phyloP scores from a whole-genome alignment of 2,888 invertebrate species.

The Drosophila demipolita region DNA sequence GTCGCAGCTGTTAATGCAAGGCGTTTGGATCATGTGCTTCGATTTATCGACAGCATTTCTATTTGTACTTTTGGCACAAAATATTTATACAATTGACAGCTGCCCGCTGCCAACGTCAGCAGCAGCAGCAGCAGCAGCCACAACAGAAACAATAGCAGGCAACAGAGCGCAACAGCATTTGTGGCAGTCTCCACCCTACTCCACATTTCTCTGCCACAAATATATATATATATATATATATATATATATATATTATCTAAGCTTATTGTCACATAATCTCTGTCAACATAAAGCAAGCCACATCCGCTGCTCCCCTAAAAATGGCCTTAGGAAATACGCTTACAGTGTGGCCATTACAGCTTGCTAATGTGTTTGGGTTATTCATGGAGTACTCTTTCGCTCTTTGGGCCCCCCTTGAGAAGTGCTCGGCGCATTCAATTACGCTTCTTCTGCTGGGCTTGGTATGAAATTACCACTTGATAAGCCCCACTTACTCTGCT shows the following conservation, averaged over 20 bases:
- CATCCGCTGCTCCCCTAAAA: conserved; percentile 10
- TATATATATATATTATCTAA: conserved; percentile 64
- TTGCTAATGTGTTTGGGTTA: conserved; percentile 25
- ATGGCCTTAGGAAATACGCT: conserved; percentile 32
- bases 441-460: neutral
- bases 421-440: conserved; percentile 3
- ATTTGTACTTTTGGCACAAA: conserved; percentile 75
- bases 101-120: conserved; percentile 4
- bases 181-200: neutral
- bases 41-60: conserved; percentile 73
- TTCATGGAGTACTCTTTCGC: neutral
- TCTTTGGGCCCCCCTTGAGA: neutral
- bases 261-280: conserved; percentile 78
- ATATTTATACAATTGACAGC: conserved; percentile 79
- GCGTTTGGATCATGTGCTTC: conserved; percentile 70
- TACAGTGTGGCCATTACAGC: conserved; percentile 9
- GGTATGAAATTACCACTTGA: neutral
- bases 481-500: neutral
- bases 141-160: neutral
- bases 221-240: conserved; percentile 50
- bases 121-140: neutral
- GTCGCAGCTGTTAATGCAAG: conserved; percentile 69
- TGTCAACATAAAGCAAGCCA: conserved; percentile 57
- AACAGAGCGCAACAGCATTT: conserved; percentile 12
- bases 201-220: neutral